Conservation (phyloP, 2,888 invertebrate genomes). For the Cistogaster globosa region DNA sequence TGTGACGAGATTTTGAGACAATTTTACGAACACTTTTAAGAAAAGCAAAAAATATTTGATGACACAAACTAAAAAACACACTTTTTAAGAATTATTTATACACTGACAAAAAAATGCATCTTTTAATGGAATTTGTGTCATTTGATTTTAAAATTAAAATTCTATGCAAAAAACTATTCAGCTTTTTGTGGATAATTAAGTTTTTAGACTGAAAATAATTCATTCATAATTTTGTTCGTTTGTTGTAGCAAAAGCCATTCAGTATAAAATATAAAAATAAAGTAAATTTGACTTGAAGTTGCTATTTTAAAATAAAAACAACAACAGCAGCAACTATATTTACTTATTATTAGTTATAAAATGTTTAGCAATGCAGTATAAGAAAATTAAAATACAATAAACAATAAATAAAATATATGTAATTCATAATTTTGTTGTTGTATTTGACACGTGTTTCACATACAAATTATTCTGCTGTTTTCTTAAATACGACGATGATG, state of each 20-base stretch:
- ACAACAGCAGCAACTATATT: slow-evolving; percentile 27
- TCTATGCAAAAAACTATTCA: slow-evolving; percentile 4
- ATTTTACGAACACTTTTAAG: slow-evolving; percentile 1
- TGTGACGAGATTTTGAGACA: slow-evolving; percentile 30
- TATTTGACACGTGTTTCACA: slow-evolving; percentile 58
- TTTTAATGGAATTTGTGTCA: neutral
- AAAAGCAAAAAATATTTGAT: slow-evolving; percentile 17
- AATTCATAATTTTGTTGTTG: slow-evolving; percentile 49
- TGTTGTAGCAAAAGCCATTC: too few species aligned
- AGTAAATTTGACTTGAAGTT: slow-evolving; percentile 32
- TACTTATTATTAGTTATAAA: slow-evolving; percentile 32
- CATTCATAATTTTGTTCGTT: slow-evolving; percentile 33
- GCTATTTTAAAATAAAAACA: slow-evolving; percentile 12
- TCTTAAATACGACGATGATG: slow-evolving; percentile 11
- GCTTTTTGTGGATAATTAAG: neutral
- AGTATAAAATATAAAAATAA: too few species aligned
- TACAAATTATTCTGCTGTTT: slow-evolving; percentile 51
- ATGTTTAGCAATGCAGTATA: slow-evolving; percentile 42
- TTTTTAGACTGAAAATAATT: slow-evolving; percentile 1
- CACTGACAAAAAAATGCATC: slow-evolving; percentile 29
- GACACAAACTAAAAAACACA: slow-evolving; percentile 19
- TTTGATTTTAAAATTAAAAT: slow-evolving; percentile 1
- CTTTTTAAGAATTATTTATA: neutral
- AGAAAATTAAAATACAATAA: slow-evolving; percentile 6
- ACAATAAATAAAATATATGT: slow-evolving; percentile 24